phyloP scores from a whole-genome alignment of 2,113 vertebrate genomes.

The Saccopteryx bilineata region DNA sequence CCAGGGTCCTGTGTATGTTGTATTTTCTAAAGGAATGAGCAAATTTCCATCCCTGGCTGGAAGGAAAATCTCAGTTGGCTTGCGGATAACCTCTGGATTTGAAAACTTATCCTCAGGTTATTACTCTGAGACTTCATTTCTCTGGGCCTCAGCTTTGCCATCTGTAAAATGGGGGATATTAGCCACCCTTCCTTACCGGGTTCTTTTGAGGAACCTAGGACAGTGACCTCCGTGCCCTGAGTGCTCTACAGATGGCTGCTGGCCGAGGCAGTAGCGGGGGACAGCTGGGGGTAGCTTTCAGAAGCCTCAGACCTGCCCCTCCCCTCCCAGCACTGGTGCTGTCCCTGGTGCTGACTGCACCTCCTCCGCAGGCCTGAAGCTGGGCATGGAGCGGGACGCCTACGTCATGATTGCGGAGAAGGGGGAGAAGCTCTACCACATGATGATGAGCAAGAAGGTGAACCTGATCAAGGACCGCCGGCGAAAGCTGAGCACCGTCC shows the following conservation, averaged over 20 bases:
- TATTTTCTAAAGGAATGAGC: background rate
- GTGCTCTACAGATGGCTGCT: too few relatives aligned
- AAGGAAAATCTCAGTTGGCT: background rate
- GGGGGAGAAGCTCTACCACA: slow-evolving; percentile 99
- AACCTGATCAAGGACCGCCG: slow-evolving; percentile 98
- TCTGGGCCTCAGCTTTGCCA: background rate
- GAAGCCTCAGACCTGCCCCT: background rate
- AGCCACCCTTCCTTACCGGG: background rate
- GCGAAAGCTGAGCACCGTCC: slow-evolving; percentile 96
- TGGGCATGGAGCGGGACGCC: slow-evolving; percentile 98
- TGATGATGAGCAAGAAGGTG: slow-evolving; percentile 98
- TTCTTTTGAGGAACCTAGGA: background rate
- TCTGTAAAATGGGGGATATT: background rate
- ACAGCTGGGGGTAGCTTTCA: background rate
- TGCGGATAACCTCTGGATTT: background rate
- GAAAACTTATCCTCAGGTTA: background rate
- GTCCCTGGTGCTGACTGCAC: background rate
- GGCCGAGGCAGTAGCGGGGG: background rate
- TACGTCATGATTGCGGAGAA: slow-evolving; percentile 99
- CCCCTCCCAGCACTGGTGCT: accelerated
- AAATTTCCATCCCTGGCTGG: too few relatives aligned
- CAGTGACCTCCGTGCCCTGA: accelerated
- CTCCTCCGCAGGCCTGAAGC: slow-evolving; percentile 93
- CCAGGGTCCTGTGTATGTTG: background rate
- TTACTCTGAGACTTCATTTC: background rate